Conservation (phyloP, 2,797 vertebrate genomes). For the Platyrinchus mystaceus region DNA sequence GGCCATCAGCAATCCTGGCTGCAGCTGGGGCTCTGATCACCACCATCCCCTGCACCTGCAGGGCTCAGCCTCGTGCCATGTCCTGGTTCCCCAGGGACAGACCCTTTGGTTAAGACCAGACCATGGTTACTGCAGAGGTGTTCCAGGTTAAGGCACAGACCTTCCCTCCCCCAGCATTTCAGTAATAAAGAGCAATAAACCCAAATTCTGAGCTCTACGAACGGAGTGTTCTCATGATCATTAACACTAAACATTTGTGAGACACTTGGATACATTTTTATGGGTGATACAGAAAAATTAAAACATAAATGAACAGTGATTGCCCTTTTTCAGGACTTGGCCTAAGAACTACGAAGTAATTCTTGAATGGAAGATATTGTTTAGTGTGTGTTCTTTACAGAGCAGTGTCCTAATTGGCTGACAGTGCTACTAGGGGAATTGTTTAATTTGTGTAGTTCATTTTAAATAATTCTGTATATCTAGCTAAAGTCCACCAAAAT, state of each 20-base stretch:
- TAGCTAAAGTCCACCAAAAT: background rate
- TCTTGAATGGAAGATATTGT: background rate
- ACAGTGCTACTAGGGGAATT: background rate
- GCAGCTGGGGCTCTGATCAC: background rate
- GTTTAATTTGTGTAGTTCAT: background rate
- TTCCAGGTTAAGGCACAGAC: background rate
- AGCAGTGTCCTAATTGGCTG: background rate
- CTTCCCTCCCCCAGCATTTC: background rate
- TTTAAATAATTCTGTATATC: background rate
- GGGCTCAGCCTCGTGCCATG: background rate
- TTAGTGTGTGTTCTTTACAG: background rate
- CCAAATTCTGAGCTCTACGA: background rate
- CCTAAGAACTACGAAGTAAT: background rate
- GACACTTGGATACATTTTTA: background rate
- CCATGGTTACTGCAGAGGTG: background rate
- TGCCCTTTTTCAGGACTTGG: background rate
- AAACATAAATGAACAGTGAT: background rate
- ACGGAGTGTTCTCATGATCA: background rate
- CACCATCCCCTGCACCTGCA: background rate
- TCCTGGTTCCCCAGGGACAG: rapidly evolving
- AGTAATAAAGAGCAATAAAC: background rate
- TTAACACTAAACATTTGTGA: background rate
- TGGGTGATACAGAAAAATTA: background rate
- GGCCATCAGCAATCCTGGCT: background rate
- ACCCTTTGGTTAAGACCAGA: background rate